Conservation (phyloP, 2,797 vertebrate genomes). For the Pelodytes ibericus region DNA sequence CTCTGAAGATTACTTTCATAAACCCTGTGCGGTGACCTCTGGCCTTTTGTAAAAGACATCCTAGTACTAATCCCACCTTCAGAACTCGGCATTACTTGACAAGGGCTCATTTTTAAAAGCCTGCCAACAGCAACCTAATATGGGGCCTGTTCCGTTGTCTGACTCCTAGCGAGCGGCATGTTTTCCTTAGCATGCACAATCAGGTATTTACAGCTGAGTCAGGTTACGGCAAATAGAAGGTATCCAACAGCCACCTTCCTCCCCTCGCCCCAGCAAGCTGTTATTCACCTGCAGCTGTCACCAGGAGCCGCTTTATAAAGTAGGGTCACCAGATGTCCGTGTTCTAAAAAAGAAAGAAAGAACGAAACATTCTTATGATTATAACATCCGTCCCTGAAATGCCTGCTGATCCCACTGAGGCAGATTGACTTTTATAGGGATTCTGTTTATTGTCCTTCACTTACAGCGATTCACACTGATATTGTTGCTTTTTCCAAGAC, state of each 20-base stretch:
- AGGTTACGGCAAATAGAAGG: constrained; percentile 23
- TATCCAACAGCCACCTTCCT: not conserved
- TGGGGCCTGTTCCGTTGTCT: constrained; percentile 12
- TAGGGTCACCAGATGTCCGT: too few species aligned
- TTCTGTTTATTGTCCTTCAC: too few species aligned
- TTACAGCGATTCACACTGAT: too few species aligned
- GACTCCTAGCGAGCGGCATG: constrained; percentile 25
- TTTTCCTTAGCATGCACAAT: constrained; percentile 36
- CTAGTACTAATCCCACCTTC: constrained; percentile 44
- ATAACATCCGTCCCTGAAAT: too few species aligned
- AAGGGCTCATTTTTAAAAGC: constrained; percentile 43
- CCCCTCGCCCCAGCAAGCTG: not conserved
- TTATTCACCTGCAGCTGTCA: constrained; percentile 19
- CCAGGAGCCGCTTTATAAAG: not conserved
- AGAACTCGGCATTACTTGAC: constrained; percentile 25
- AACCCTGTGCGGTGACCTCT: constrained; percentile 43
- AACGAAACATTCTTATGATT: too few species aligned
- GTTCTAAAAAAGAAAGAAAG: too few species aligned
- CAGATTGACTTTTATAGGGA: too few species aligned
- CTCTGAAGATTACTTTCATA: constrained; percentile 52
- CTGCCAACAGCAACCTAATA: constrained; percentile 49
- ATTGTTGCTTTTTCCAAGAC: too few species aligned
- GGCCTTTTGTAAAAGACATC: constrained; percentile 44
- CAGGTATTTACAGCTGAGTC: constrained; percentile 22
- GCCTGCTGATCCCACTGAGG: too few species aligned